phyloP scores from a whole-genome alignment of 2,113 vertebrate species.

The Oenanthe melanoleuca region DNA sequence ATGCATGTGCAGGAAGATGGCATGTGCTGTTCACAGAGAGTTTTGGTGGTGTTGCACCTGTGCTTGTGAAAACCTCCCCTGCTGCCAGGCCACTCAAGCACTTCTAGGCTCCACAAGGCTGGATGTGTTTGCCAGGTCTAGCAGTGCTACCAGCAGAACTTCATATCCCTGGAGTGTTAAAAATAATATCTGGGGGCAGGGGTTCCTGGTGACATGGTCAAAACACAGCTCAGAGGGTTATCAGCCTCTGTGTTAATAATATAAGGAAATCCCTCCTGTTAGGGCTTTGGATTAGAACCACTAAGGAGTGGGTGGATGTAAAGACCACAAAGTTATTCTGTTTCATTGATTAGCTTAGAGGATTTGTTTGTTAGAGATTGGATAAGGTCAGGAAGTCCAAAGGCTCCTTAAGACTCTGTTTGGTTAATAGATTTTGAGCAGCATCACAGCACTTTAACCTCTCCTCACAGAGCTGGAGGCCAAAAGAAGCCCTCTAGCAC shows the following conservation, averaged over 20 bases:
- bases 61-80: constrained; percentile 13
- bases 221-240: not conserved
- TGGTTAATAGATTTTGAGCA: constrained; percentile 43
- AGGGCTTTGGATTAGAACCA: not conserved
- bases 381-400: constrained; percentile 14
- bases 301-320: not conserved
- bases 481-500: not conserved
- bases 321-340: not conserved
- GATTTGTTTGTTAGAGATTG: constrained; percentile 28
- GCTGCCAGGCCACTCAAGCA: not conserved
- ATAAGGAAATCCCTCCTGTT: not conserved
- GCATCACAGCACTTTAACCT: not conserved
- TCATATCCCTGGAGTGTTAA: not conserved
- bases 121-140: not conserved
- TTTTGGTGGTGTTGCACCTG: not conserved
- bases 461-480: not conserved
- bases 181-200: not conserved
- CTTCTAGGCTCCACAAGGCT: not conserved
- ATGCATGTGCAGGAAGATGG: not conserved
- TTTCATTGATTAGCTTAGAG: constrained; percentile 29
- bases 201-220: not conserved
- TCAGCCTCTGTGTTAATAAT: not conserved
- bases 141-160: not conserved
- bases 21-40: not conserved
- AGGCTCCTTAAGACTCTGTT: constrained; percentile 32